Evolutionary conservation across 2,113 vertebrate species (phyloP), one percentile per base, ranked within the genome.

Genomic region (Piprites chloris): DNA sequence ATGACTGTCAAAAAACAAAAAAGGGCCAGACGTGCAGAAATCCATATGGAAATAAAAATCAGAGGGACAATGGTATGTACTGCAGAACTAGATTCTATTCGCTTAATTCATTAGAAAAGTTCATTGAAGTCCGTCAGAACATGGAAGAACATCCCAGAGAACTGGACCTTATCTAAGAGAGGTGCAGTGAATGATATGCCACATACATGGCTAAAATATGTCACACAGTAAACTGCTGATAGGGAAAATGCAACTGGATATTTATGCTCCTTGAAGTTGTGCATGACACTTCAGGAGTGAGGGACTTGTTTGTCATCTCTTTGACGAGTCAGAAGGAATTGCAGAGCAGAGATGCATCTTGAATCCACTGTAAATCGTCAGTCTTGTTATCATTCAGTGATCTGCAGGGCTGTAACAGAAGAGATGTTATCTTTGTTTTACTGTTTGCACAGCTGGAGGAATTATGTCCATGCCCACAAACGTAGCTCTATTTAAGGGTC

Each of bases 261-360:
- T 97, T 97, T 96, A 97, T 94, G 92, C 39, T 62, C 27, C 90
- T 97, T 2, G 1, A 93, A 92, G 81, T 62, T 79, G 58, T 41
- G 67, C 9, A 2, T 17, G 67, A 92, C 87, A 89, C 67, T 49
- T 77, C 39, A 50, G 86, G 88, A 91, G 78, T 96, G 58, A 75
- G 88, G 89, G 90, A 78, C 95, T 91, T 97, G 80, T 96, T 97
- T 97, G 96, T 97, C 93, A 96, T 95, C n/a, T 93, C 94, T 95
- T 87, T 96, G 91, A 93, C 3, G 12, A 85, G 83, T 87, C 58
- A 69, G 85, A 97, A 95, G 79, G 94, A 94, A 82, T 94, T 97
- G 81, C 88, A 87, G 77, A 95, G 91, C 37, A 73, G 91, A 96
- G 85, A 84, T 95, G 76, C 58, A 86, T 69, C 87, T 88, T 89